Conservation (phyloP, 2,888 invertebrate species). For the Watsonalla cultraria region DNA sequence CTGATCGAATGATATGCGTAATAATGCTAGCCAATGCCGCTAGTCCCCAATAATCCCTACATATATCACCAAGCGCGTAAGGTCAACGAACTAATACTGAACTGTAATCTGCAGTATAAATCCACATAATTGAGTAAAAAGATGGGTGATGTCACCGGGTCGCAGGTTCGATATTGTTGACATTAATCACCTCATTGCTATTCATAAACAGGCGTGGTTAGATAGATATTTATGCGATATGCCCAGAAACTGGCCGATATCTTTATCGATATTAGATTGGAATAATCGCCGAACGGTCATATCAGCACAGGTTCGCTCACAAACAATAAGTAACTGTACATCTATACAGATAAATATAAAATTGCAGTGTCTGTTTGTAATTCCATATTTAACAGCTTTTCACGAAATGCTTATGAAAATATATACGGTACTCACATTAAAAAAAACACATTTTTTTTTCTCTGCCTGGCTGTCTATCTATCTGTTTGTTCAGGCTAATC, state of each 20-base stretch:
- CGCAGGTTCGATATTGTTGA: constrained; percentile 8
- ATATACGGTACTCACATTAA: no score
- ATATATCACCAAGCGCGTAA: background rate
- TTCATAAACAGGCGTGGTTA: constrained; percentile 1
- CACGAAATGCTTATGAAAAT: no score
- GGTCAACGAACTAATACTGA: constrained; percentile 13
- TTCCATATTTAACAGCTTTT: no score
- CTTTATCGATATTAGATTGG: background rate
- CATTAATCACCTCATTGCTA: constrained; percentile 1
- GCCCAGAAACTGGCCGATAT: background rate
- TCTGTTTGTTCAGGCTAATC: no score
- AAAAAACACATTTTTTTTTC: no score
- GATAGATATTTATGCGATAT: background rate
- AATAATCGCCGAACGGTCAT: background rate
- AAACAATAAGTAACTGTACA: background rate
- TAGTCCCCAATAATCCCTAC: no score
- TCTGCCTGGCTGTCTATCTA: no score
- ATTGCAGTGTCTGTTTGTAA: no score
- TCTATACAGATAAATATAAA: background rate
- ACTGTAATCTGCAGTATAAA: constrained; percentile 15
- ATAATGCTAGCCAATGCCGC: no score
- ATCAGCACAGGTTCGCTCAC: background rate
- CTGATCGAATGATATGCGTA: no score
- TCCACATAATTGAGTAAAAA: constrained; percentile 22
- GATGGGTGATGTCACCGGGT: constrained; percentile 16